Percentiles rank a stretch among this genome's conserved stretches.
These are phyloP conservation scores for Hemiprocne comata DNA, from an alignment of 2,113 vertebrate species.

Conservation along the genomic window DNA sequence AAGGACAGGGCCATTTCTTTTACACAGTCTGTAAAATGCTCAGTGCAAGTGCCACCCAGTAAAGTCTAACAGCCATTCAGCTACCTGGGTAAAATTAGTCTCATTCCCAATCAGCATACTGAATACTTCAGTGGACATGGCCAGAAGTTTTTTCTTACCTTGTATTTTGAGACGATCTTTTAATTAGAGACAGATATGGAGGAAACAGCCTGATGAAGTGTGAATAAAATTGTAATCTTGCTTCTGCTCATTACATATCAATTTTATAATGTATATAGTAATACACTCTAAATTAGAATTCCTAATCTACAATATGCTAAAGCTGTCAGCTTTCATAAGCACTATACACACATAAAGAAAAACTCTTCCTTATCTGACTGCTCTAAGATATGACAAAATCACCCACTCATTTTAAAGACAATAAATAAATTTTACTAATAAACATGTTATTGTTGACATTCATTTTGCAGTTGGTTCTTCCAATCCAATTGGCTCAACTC, in stretches of 20 bases:
- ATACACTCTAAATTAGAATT: background rate
- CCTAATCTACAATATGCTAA: background rate
- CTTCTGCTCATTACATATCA: background rate
- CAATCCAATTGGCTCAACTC: background rate
- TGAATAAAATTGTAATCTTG: background rate
- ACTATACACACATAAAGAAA: background rate
- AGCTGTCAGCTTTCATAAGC: background rate
- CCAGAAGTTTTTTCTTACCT: background rate
- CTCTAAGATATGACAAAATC: background rate
- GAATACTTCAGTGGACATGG: background rate
- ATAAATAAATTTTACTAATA: background rate
- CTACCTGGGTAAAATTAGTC: background rate
- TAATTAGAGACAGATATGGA: background rate
- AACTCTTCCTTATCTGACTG: background rate
- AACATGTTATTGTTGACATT: background rate
- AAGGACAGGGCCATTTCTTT: background rate
- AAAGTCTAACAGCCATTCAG: background rate
- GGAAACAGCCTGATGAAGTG: background rate
- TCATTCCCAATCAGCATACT: background rate
- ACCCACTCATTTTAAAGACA: background rate
- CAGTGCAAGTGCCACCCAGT: background rate
- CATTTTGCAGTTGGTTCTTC: background rate
- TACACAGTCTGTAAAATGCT: background rate
- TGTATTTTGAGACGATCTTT: background rate
- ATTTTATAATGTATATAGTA: background rate